Evolutionary conservation across 2,797 vertebrate genomes (phyloP).

Genomic region (Scleropages formosus): DNA sequence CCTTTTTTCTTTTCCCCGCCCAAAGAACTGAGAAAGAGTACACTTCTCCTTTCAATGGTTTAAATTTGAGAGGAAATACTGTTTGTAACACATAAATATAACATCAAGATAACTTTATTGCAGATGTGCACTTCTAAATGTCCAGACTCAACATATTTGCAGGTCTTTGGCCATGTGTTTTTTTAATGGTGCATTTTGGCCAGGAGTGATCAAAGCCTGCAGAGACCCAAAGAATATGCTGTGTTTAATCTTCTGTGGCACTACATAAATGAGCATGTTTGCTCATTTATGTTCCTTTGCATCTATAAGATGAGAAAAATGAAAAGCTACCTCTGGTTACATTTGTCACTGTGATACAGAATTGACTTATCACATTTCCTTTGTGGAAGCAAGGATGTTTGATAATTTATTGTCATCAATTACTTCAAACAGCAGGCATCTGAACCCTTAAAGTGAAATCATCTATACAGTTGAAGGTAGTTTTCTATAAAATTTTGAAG

Average conservation of each 20-base stretch:
- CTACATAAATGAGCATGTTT: not conserved
- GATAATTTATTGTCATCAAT: too few species aligned
- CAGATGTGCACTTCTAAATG: not conserved
- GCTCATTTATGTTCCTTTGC: not conserved
- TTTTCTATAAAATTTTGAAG: too few species aligned
- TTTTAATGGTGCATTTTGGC: not conserved
- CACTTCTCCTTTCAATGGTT: not conserved
- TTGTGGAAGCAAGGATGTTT: not conserved
- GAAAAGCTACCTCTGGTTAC: slow-evolving; percentile 16
- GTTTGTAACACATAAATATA: not conserved
- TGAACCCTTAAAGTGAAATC: not conserved
- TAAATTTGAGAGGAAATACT: not conserved
- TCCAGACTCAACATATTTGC: not conserved
- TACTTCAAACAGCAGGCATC: too few species aligned
- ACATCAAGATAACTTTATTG: not conserved
- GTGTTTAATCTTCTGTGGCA: not conserved
- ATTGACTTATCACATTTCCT: slow-evolving; percentile 1
- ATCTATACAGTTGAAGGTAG: too few species aligned
- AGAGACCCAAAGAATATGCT: slow-evolving; percentile 9
- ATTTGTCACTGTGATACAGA: slow-evolving; percentile 16
- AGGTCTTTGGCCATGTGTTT: not conserved
- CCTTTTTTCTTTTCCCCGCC: not conserved
- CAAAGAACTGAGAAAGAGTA: too few species aligned
- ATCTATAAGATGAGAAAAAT: not conserved
- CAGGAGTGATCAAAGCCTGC: not conserved